Percentiles rank a stretch among this genome's conserved stretches.
Evolutionary conservation across 2,113 vertebrate species (phyloP).

Genomic region (Urocitellus parryii): DNA sequence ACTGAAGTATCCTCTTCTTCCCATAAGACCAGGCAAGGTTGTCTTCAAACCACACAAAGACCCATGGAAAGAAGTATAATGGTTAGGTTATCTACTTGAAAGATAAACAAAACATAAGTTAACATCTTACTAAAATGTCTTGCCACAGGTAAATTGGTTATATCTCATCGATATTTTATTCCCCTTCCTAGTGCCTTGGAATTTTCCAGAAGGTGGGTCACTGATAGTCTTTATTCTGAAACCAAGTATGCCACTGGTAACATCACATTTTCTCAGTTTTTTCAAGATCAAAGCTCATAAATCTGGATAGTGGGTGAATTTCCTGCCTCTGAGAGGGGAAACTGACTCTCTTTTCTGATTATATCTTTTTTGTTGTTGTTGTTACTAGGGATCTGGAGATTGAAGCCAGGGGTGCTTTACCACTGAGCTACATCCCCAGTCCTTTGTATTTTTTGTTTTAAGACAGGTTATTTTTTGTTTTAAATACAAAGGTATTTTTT

Average conservation of each 20-base stretch:
- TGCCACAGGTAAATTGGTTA: not conserved
- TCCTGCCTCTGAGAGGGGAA: not conserved
- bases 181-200: not conserved
- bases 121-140: not conserved
- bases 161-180: not conserved
- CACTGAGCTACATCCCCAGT: not conserved
- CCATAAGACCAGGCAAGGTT: not conserved
- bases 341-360: not conserved
- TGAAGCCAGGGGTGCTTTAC: not conserved
- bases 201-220: not conserved
- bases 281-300: not conserved
- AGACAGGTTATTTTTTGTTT: not conserved
- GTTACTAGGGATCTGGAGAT: not conserved
- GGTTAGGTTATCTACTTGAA: not conserved
- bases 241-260: not conserved
- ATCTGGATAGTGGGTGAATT: not conserved
- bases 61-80: not conserved
- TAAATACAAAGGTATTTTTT: no score
- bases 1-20: not conserved
- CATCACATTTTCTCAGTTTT: not conserved
- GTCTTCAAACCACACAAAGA: not conserved
- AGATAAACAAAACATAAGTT: slow-evolving; percentile 5
- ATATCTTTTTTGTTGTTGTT: not conserved
- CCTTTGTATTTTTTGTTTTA: not conserved
- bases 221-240: not conserved